Base-by-base conservation (phyloP, 1,140 invertebrate genomes). In the Drosophila punjabiensis region DNA sequence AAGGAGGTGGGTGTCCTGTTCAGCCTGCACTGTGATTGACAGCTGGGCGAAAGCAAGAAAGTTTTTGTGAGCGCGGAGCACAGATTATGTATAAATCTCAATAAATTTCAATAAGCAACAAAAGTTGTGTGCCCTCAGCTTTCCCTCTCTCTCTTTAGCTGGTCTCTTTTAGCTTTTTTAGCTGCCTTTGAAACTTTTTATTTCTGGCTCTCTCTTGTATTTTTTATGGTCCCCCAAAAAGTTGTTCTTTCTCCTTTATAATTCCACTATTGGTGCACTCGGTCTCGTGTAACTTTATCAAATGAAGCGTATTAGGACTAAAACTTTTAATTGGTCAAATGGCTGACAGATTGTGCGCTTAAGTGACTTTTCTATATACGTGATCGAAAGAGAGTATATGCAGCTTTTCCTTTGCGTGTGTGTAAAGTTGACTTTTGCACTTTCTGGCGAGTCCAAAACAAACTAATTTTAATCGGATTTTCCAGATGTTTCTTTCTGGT, bases 311-410 rank as follows among this genome's bases (percentile, higher is more conserved):
- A 91, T 92, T 92, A 92, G 76, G 69, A 56, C 55, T 58, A 77
- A 91, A 91, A 91, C 81, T 91, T 91, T 91, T 91, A 91, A 91
- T 91, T 91, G 88, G 81, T 91, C 89, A 82, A 91, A 82, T 85
- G 81, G 79, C 70, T 80, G 78, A 81, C 88, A 91, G 91, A 91
- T 91, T 90, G 82, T 75, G 82, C 76, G 78, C 82, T 86, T 90
- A 90, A 89, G 82, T 91, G 79, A 91, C 76, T 82, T 76, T 65
- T 33, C 75, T 63, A 65, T 35, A 62, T 60, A 58, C 48, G 55
- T n/a, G 68, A 20, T 63, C 60, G 55, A 33, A 35, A 33, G 13
- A 6, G 20, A 28, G 28, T 59, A 56, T 56, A 37, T 56, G 28
- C 43, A 60, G 47, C 45, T 53, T 53, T 45, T 53, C 48, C 35